Conservation (phyloP, 2,888 invertebrate genomes). For the Troides oblongomaculatus region DNA sequence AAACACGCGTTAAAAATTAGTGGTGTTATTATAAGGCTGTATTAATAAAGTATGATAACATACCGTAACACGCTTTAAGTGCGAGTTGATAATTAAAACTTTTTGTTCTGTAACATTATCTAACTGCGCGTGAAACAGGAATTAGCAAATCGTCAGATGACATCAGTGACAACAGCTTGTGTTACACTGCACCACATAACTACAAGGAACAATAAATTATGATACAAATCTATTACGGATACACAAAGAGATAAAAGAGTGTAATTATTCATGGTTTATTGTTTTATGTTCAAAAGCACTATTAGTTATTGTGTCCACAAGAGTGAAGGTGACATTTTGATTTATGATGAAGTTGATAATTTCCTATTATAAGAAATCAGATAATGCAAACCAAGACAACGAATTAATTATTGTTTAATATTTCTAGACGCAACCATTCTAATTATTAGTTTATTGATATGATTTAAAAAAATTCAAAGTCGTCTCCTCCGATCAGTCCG, state of each 20-base stretch:
- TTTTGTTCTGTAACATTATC: background rate
- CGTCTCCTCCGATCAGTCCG: no score
- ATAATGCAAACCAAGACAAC: background rate
- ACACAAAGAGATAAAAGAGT: slow-evolving; percentile 27
- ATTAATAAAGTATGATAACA: background rate
- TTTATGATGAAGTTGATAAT: slow-evolving; percentile 11
- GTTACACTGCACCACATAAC: slow-evolving; percentile 18
- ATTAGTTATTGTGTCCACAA: slow-evolving; percentile 31
- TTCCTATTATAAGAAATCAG: background rate
- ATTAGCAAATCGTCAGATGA: slow-evolving; percentile 38
- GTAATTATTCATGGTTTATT: slow-evolving; percentile 22
- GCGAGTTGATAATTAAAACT: background rate
- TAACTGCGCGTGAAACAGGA: slow-evolving; percentile 32
- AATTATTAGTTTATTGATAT: no score
- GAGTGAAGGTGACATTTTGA: slow-evolving; percentile 15
- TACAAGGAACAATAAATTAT: slow-evolving; percentile 33
- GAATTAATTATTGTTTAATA: background rate
- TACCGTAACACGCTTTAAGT: background rate
- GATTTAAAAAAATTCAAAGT: no score
- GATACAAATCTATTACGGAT: slow-evolving; percentile 34
- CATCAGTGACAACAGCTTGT: slow-evolving; percentile 36
- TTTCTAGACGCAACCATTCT: background rate
- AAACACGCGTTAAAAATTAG: background rate
- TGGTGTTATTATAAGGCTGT: background rate
- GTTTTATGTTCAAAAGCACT: slow-evolving; percentile 22